These are phyloP conservation scores for Phaethornis superciliosus DNA, from an alignment of 2,113 vertebrate genomes.

Conservation along the genomic window DNA sequence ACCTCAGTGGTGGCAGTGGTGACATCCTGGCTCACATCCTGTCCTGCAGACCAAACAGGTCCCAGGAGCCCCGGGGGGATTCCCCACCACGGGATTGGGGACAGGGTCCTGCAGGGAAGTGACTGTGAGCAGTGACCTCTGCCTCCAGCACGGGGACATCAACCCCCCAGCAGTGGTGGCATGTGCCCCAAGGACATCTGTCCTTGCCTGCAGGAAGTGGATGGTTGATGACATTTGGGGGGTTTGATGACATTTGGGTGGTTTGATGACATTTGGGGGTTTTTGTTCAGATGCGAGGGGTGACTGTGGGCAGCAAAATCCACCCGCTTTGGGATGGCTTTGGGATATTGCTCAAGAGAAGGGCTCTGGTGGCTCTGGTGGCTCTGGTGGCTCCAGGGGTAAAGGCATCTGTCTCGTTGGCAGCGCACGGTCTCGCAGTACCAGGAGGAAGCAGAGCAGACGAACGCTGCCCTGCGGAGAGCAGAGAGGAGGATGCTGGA, in stretches of 20 bases:
- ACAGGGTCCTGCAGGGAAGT: background rate
- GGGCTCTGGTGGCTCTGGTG: background rate
- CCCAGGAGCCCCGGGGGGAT: background rate
- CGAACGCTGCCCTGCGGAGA: constrained; percentile 70
- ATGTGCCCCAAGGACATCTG: fast-evolving
- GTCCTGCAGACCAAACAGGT: constrained; percentile 4
- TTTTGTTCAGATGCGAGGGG: background rate
- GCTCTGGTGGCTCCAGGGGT: background rate
- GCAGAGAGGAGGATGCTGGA: constrained; percentile 66
- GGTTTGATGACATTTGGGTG: no score
- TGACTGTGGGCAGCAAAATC: background rate
- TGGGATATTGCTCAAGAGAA: fast-evolving
- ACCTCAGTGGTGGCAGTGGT: background rate
- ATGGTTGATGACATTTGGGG: no score
- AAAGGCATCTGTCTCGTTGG: background rate
- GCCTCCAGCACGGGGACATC: fast-evolving
- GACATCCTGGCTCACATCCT: background rate
- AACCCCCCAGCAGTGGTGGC: fast-evolving
- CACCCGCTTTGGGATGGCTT: background rate
- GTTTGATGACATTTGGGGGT: background rate
- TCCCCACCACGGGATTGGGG: fast-evolving
- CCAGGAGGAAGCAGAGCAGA: constrained; percentile 76
- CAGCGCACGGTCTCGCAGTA: constrained; percentile 82
- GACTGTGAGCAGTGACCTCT: background rate
- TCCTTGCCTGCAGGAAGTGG: fast-evolving